Evolutionary conservation across 2,888 invertebrate species (phyloP).

Genomic region (Alviniconcha strummeri): DNA sequence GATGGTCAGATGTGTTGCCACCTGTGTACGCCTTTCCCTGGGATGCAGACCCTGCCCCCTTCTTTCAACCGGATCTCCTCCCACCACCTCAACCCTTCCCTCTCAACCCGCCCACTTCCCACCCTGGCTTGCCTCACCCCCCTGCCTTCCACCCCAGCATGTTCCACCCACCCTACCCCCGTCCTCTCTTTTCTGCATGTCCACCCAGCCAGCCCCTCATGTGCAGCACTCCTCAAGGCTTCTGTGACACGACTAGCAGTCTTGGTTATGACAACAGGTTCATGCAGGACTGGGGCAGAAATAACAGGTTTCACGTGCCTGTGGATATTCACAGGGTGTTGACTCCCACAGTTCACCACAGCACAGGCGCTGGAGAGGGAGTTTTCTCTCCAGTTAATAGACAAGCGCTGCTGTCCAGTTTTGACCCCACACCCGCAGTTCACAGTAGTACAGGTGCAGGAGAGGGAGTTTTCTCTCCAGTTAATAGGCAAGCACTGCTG

Average conservation of each 20-base stretch:
- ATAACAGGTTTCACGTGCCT: neutral
- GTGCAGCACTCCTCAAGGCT: constrained; percentile 1
- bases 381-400: neutral
- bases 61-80: neutral
- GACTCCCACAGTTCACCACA: neutral
- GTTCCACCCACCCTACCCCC: neutral
- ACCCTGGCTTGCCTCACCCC: neutral
- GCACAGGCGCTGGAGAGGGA: neutral
- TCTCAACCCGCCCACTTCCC: neutral
- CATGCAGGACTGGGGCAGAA: neutral
- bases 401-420: too few species aligned
- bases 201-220: neutral
- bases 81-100: neutral
- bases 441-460: neutral
- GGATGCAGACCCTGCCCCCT: neutral
- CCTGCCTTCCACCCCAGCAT: neutral
- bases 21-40: constrained; percentile 10
- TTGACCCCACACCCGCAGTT: neutral
- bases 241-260: neutral
- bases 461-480: neutral
- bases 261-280: neutral
- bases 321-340: constrained; percentile 8
- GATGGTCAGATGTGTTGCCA: neutral
- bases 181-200: constrained; percentile 7
- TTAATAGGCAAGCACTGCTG: too few species aligned